Evolutionary conservation across 2,113 vertebrate genomes (phyloP).

Genomic region (Regulus satrapa): DNA sequence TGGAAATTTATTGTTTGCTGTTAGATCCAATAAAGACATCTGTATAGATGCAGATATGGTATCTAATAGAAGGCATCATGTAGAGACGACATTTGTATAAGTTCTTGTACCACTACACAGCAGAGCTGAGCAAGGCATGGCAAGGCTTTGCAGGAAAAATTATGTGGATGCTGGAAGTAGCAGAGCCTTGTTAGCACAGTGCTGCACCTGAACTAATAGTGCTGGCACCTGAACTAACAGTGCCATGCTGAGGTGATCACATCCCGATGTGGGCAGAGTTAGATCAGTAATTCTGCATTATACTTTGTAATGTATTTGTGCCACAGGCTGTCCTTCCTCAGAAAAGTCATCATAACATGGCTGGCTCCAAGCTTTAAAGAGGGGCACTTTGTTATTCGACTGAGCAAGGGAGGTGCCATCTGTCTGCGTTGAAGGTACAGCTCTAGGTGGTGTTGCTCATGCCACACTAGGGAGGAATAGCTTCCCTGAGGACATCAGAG

Average conservation of each 20-base stretch:
- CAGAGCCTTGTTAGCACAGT: neutral
- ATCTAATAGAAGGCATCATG: neutral
- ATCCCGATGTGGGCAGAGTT: neutral
- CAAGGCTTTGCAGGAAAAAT: neutral
- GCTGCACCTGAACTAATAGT: slow-evolving; percentile 44
- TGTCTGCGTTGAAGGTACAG: neutral
- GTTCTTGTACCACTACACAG: neutral
- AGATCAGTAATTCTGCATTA: neutral
- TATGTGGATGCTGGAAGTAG: slow-evolving; percentile 2
- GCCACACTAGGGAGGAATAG: neutral
- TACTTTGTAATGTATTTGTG: neutral
- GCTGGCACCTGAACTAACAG: slow-evolving; percentile 44
- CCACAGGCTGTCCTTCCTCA: neutral
- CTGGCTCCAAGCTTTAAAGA: neutral
- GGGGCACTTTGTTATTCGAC: neutral
- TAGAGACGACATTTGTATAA: neutral
- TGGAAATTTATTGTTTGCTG: neutral
- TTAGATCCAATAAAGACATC: neutral
- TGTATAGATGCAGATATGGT: neutral
- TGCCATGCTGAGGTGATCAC: slow-evolving; percentile 16
- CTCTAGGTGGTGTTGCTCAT: neutral
- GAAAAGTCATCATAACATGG: neutral
- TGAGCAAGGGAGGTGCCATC: neutral
- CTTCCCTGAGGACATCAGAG: neutral
- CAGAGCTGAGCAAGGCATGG: neutral